Base-by-base conservation (phyloP, 1,140 invertebrate species). In the Cecropterus lyciades region DNA sequence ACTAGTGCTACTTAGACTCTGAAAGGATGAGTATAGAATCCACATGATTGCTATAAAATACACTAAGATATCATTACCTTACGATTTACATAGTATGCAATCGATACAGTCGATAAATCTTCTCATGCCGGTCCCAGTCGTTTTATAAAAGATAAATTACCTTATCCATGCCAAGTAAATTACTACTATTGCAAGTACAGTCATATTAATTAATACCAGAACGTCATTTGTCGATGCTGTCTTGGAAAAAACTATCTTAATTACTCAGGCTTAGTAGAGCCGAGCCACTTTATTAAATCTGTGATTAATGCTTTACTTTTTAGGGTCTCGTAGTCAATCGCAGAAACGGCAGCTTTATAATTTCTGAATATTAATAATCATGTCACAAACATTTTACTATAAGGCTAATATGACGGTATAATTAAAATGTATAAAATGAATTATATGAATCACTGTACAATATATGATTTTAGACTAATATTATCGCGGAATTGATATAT, bases 101-200 rank as follows among this genome's bases (percentile, higher is more conserved):
- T 59, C 57, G 45, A 49, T 49, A 37, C 43, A 60, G 20, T 59
- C 45, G 30, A 60, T 60, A 60, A 60, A 60, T 60, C 57, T 60
- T 17, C 15, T 37, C 15, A 30, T 53, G 51, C 51, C 24, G 30
- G 30, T 40, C 51, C 24, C 30, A 53, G 30, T n/a, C 45, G 27
- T 48, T 60, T 49, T 46, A 59, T 60, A 60, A 62, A 62, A 62
- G 57, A 62, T 62, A 49, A 62, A 62, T 62, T 49, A 37, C 45
- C 57, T 20, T 59, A 51, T 51, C 59, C 46, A 51, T 62, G 46
- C 59, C 46, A 51, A 62, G 59, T 62, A 62, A 51, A 51, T 62
- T 51, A 40, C 59, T 62, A 62, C 59, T 51, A 51, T 51, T 62
- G 46, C 46, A 42, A 62, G 59, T 51, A 51, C 59, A 40, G 46